Evolutionary conservation across 92 coral and sea anemone species (phyloP), one percentile per base, ranked within the genome.

Genomic region (Scolanthus callimorphus): DNA sequence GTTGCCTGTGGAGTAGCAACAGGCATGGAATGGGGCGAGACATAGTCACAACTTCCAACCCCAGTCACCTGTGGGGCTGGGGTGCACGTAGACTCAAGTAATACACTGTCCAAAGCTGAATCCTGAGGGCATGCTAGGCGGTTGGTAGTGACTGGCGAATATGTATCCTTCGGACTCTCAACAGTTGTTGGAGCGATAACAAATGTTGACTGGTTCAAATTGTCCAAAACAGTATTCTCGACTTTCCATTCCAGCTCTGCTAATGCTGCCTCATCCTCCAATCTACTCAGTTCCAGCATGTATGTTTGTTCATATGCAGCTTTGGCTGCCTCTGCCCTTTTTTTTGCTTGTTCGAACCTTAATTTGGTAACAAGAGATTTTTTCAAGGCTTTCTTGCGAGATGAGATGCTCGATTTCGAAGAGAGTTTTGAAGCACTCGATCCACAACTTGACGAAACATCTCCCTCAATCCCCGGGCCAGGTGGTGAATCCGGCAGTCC

Each of bases 231-330:
- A 24, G 17, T 31, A 47, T 55, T 41, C 52, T 61, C 56, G 25
- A 61, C 45, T 23, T 22, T 61, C 56, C 68, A 61, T 45, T 61
- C 68, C 8, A 61, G 34, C 53, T 61, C 68, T 21, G 68, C 68
- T 12, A 61, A 9, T 25, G 29, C 29, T 28, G 52, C 68, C 52
- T 43, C 19, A 11, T 61, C 68, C 29, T 41, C 68, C 20, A 61
- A 55, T 27, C 26, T 61, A 15, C 55, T 45, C 27, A 61, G 20
- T 61, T 41, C 68, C 31, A 61, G 39, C 21, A 15, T 61, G 13
- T 29, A 29, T 11, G 28, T 37, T 24, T 47, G 55, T 37, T 61
- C 68, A 41, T 21, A 45, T 23, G 29, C 52, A 19, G 26, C 29
- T 61, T 37, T 61, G 22, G 55, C 52, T 25, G 26, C 29, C 45